phyloP scores from a whole-genome alignment of 2,888 invertebrate genomes.

The Yponomeuta evonymella region DNA sequence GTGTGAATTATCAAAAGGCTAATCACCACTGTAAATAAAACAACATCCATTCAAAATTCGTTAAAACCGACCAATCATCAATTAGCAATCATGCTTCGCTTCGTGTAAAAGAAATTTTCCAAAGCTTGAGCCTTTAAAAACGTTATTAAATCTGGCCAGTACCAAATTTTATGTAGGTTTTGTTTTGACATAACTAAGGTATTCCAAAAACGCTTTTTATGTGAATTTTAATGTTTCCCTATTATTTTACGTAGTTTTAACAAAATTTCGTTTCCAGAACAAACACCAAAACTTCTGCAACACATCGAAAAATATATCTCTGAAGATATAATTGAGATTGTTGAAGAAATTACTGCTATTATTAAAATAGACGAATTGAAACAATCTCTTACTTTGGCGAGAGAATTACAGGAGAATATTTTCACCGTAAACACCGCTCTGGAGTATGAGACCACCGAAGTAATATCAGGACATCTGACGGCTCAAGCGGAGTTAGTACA shows the following conservation, averaged over 20 bases:
- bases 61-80: not conserved
- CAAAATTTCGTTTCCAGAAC: constrained; percentile 6
- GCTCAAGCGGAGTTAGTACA: constrained; percentile 24
- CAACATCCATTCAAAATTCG: not conserved
- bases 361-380: constrained; percentile 31
- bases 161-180: no score
- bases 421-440: constrained; percentile 15
- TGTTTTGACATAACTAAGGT: no score
- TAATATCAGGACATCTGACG: not conserved
- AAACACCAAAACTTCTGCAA: constrained; percentile 24
- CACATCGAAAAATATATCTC: constrained; percentile 35
- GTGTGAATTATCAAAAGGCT: constrained; percentile 23
- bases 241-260: not conserved
- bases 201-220: no score
- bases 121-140: no score
- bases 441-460: constrained; percentile 2
- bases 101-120: not conserved
- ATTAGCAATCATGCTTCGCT: not conserved
- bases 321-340: constrained; percentile 26
- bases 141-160: no score
- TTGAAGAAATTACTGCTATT: constrained; percentile 27
- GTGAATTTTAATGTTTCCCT: no score
- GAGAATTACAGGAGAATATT: constrained; percentile 26
- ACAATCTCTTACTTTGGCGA: constrained; percentile 27
- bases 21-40: not conserved